phyloP scores from a whole-genome alignment of 2,888 invertebrate species.

The Crioceris asparagi region DNA sequence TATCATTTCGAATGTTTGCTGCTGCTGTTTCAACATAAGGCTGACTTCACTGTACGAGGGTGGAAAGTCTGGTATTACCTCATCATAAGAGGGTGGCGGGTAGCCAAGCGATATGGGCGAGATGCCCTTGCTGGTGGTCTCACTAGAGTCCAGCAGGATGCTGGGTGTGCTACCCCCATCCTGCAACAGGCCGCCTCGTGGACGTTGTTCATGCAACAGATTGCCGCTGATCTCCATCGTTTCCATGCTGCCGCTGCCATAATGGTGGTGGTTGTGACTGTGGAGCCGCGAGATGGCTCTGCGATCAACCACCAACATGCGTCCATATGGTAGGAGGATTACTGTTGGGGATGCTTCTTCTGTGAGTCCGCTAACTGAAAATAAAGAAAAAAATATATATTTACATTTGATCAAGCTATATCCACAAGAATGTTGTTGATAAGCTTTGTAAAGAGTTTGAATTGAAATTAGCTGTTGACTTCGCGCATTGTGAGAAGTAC shows the following conservation, averaged over 20 bases:
- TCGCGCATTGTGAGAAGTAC: too few relatives aligned
- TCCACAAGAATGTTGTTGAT: too few relatives aligned
- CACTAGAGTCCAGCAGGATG: constrained; percentile 40
- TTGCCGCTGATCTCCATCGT: constrained; percentile 43
- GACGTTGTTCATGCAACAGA: constrained; percentile 32
- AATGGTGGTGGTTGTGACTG: constrained; percentile 29
- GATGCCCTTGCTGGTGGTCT: constrained; percentile 44
- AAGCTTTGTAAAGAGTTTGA: too few relatives aligned
- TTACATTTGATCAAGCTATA: too few relatives aligned
- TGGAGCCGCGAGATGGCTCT: constrained; percentile 42
- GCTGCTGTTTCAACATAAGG: constrained; percentile 21
- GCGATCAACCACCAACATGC: constrained; percentile 46
- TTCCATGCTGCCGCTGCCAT: constrained; percentile 35
- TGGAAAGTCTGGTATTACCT: constrained; percentile 26
- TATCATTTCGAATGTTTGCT: constrained; percentile 3
- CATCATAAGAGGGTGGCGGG: constrained; percentile 44
- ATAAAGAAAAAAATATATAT: too few relatives aligned
- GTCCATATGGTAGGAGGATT: constrained; percentile 44
- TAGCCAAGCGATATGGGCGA: constrained; percentile 39
- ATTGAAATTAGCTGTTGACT: too few relatives aligned
- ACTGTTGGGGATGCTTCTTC: constrained; percentile 44
- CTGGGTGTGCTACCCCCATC: constrained; percentile 35
- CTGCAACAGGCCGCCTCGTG: constrained; percentile 30
- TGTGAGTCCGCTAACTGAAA: constrained; percentile 4
- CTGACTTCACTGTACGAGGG: constrained; percentile 36